Percentiles rank a stretch among this genome's conserved stretches.
phyloP scores from a whole-genome alignment of 2,797 vertebrate species.

The Leptodactylus fallax region DNA sequence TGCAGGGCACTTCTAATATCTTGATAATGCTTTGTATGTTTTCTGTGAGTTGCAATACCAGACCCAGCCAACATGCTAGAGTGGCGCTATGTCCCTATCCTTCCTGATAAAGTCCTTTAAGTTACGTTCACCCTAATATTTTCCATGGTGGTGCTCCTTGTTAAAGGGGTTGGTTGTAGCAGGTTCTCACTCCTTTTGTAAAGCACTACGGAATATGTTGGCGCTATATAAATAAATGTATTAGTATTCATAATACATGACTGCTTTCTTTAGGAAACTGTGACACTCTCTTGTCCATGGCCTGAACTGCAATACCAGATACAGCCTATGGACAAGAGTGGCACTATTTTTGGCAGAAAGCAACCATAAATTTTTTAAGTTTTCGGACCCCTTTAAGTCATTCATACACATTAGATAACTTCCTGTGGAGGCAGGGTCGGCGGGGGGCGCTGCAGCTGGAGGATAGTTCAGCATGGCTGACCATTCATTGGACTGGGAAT shows the following conservation, averaged over 20 bases:
- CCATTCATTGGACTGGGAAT: no score
- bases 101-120: no score
- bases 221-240: no score
- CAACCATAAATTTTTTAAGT: background rate
- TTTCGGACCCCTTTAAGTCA: no score
- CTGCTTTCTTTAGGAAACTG: background rate
- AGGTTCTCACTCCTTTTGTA: no score
- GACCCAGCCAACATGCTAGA: background rate
- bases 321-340: background rate
- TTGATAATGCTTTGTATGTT: background rate
- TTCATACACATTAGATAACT: background rate
- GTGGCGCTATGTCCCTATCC: background rate
- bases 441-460: no score
- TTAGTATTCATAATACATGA: background rate
- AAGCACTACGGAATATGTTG: no score
- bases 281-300: background rate
- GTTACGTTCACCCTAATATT: no score
- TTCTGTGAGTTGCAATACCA: background rate
- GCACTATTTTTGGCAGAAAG: background rate
- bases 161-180: no score
- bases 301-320: background rate
- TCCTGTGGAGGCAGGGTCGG: background rate
- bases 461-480: no score
- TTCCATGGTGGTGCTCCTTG: no score
- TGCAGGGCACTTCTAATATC: no score